Percentiles rank a stretch among this genome's conserved stretches.
These are phyloP conservation scores for Drosophila siamana DNA, from an alignment of 2,888 invertebrate genomes.

Conservation along the genomic window DNA sequence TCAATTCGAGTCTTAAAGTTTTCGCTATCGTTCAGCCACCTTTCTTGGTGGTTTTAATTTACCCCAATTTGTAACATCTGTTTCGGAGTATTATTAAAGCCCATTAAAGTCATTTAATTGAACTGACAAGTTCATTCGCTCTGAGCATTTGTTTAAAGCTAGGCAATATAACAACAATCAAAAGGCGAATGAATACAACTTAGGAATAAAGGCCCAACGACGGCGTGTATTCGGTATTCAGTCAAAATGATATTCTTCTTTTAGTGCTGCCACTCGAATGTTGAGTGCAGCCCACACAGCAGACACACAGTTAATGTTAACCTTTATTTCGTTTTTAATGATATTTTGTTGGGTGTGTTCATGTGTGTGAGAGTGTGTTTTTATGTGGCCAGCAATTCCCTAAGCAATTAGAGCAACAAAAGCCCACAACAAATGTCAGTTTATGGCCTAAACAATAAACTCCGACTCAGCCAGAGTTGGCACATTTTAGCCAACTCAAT, in stretches of 20 bases:
- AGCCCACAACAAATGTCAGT: slow-evolving; percentile 41
- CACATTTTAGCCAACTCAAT: slow-evolving; percentile 55
- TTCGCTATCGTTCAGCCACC: no score
- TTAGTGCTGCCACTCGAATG: slow-evolving; percentile 5
- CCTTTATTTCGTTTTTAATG: slow-evolving; percentile 40
- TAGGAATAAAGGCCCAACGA: neutral
- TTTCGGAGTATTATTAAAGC: neutral
- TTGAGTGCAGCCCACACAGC: neutral
- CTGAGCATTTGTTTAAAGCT: no score
- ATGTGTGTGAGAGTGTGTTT: neutral
- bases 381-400: slow-evolving; percentile 41
- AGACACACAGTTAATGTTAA: slow-evolving; percentile 22
- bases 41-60: no score
- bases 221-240: neutral
- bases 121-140: neutral
- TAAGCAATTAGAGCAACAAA: slow-evolving; percentile 42
- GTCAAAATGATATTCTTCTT: slow-evolving; percentile 1
- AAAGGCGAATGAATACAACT: neutral
- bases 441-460: slow-evolving; percentile 57
- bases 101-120: neutral
- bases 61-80: no score
- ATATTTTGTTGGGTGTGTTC: slow-evolving; percentile 20
- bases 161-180: neutral
- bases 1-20: no score
- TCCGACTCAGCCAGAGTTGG: slow-evolving; percentile 5